These are phyloP conservation scores for Aurelia aurita complex sp. Pacific DNA, from an alignment of 30 jellyfish, hydroid and myxozoan genomes.

Conservation along the genomic window DNA sequence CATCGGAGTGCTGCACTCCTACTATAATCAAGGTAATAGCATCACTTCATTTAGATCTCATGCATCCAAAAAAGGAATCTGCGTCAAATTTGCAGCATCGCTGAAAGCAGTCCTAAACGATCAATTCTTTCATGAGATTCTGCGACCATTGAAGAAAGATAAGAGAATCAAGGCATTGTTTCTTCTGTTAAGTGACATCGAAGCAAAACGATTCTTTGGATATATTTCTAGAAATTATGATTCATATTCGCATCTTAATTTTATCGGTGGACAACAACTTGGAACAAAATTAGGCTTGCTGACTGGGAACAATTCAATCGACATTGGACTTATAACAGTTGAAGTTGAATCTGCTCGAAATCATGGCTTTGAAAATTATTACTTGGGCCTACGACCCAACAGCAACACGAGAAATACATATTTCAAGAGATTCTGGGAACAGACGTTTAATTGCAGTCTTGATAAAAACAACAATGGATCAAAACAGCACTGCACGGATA, in stretches of 20 bases:
- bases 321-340: constrained; percentile 51
- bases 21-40: constrained; percentile 51
- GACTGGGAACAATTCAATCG: constrained; percentile 26
- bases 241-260: constrained; percentile 26
- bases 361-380: constrained; percentile 52
- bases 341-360: constrained; percentile 42
- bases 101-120: constrained; percentile 11
- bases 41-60: constrained; percentile 16
- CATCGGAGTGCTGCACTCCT: constrained; percentile 63
- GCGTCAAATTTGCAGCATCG: constrained; percentile 46
- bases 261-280: constrained; percentile 50
- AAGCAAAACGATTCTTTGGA: constrained; percentile 33
- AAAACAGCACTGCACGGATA: constrained; percentile 2
- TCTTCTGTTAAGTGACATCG: constrained; percentile 54
- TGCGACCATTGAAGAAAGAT: constrained; percentile 29
- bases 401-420: constrained; percentile 53
- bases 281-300: constrained; percentile 54
- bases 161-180: constrained; percentile 49
- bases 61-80: constrained; percentile 27
- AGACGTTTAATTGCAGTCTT: constrained; percentile 59
- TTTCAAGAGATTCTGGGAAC: constrained; percentile 73
- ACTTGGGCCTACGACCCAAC: constrained; percentile 47
- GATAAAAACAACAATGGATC: background rate
- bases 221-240: constrained; percentile 27
- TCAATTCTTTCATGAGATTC: constrained; percentile 3